Evolutionary conservation across 2,888 invertebrate genomes (phyloP).

Genomic region (Suillia variegata): DNA sequence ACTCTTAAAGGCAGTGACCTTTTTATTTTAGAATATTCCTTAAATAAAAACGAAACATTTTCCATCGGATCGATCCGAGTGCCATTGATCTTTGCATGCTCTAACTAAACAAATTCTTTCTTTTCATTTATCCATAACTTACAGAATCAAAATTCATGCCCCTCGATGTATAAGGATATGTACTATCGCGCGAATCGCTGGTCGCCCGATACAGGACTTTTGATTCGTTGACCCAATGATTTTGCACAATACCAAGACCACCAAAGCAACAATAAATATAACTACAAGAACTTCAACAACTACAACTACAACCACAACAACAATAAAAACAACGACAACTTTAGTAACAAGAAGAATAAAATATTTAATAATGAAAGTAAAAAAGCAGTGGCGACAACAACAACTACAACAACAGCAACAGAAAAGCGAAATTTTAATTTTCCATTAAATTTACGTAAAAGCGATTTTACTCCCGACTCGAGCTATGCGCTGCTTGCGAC

Average conservation of each 20-base stretch:
- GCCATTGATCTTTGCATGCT: no score
- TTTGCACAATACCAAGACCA: conserved; percentile 22
- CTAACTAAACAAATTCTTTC: no score
- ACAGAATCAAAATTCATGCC: conserved; percentile 70
- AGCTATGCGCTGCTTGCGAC: conserved; percentile 38
- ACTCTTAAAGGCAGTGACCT: no score
- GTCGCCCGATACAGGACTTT: conserved; percentile 58
- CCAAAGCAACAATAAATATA: conserved; percentile 14
- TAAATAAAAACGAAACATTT: no score
- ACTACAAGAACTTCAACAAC: conserved; percentile 11
- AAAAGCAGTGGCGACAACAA: conserved; percentile 7
- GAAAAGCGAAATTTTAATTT: conserved; percentile 35
- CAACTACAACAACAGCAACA: conserved; percentile 8
- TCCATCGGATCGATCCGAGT: no score
- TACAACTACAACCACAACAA: conserved; percentile 4
- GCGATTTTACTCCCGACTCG: conserved; percentile 37
- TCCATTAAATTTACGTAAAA: conserved; percentile 39
- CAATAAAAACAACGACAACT: conserved; percentile 17
- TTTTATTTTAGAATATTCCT: no score
- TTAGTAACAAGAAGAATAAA: conserved; percentile 17
- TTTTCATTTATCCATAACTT: no score
- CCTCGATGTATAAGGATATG: conserved; percentile 88
- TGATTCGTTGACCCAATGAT: conserved; percentile 61
- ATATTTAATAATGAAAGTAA: background rate
- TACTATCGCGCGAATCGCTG: conserved; percentile 72